A percentile compares a stretch with the other conserved stretches of the same genome.
Conservation (phyloP, 2,797 vertebrate genomes). For the Alfaro cultratus region DNA sequence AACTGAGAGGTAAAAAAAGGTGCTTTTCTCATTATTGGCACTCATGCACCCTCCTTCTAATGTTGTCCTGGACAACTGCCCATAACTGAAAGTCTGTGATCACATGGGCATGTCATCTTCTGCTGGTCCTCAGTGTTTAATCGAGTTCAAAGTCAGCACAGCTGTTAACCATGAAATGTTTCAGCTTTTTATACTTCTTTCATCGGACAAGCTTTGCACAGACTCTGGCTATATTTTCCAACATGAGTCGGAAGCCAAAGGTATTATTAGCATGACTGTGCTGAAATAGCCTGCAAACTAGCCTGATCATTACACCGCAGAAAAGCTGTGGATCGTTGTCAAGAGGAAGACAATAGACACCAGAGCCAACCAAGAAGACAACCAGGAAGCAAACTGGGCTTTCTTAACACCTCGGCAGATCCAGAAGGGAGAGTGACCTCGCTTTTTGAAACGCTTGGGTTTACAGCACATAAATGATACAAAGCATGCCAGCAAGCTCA, state of each 20-base stretch:
- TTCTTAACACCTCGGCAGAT: background rate
- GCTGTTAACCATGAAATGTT: background rate
- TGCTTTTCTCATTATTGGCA: background rate
- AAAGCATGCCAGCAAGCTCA: background rate
- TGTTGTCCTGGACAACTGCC: background rate
- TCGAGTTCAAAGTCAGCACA: background rate
- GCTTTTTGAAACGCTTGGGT: background rate
- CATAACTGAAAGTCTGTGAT: background rate
- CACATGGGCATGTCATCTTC: background rate
- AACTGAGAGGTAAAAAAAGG: background rate
- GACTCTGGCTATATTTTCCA: background rate
- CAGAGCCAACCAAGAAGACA: background rate
- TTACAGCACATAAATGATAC: background rate
- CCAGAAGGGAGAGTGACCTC: background rate
- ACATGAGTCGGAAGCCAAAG: background rate
- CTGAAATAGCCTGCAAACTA: background rate
- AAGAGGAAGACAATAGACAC: background rate
- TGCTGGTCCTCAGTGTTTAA: background rate
- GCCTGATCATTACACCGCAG: background rate
- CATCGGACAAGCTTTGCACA: background rate
- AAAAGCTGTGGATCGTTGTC: too few relatives aligned
- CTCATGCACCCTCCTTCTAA: background rate
- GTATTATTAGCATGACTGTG: background rate
- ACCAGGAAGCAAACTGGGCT: background rate
- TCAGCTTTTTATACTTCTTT: background rate